A percentile compares a stretch with the other conserved stretches of the same genome.
Evolutionary conservation across 2,888 invertebrate species (phyloP).

Genomic region (Morpho deidamia): DNA sequence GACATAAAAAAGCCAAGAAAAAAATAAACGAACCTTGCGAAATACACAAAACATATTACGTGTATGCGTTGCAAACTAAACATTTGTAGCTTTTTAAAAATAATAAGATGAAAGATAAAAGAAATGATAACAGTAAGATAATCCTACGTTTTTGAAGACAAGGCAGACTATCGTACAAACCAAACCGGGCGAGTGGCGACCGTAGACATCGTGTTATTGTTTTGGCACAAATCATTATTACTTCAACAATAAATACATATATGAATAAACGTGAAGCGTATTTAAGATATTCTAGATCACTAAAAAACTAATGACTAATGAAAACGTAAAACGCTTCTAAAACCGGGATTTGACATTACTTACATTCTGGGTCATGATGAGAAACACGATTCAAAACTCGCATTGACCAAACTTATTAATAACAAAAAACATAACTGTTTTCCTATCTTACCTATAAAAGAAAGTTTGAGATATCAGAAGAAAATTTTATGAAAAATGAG

Average conservation of each 20-base stretch:
- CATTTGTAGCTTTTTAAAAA: slow-evolving; percentile 33
- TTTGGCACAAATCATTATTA: slow-evolving; percentile 23
- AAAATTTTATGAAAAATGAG: slow-evolving; percentile 71
- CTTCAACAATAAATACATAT: not conserved
- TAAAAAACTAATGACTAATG: slow-evolving; percentile 9
- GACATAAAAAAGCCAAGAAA: slow-evolving; percentile 15
- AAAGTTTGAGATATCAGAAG: slow-evolving; percentile 63
- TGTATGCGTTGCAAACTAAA: slow-evolving; percentile 32
- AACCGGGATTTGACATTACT: slow-evolving; percentile 73
- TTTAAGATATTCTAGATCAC: slow-evolving; percentile 1
- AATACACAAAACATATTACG: slow-evolving; percentile 61
- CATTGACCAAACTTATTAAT: slow-evolving; percentile 21
- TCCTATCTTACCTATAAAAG: slow-evolving; percentile 63
- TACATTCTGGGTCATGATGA: slow-evolving; percentile 64
- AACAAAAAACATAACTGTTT: slow-evolving; percentile 20
- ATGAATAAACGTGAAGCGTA: not conserved
- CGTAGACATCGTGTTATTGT: slow-evolving; percentile 34
- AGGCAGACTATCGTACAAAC: slow-evolving; percentile 27
- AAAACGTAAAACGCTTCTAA: slow-evolving; percentile 49
- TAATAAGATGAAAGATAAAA: slow-evolving; percentile 60
- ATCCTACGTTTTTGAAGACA: slow-evolving; percentile 41
- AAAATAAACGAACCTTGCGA: slow-evolving; percentile 52
- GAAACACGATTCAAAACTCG: slow-evolving; percentile 42
- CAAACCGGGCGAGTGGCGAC: slow-evolving; percentile 18
- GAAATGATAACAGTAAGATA: slow-evolving; percentile 63